phyloP scores from a whole-genome alignment of 2,888 invertebrate genomes.

The Limnephilus lunatus region DNA sequence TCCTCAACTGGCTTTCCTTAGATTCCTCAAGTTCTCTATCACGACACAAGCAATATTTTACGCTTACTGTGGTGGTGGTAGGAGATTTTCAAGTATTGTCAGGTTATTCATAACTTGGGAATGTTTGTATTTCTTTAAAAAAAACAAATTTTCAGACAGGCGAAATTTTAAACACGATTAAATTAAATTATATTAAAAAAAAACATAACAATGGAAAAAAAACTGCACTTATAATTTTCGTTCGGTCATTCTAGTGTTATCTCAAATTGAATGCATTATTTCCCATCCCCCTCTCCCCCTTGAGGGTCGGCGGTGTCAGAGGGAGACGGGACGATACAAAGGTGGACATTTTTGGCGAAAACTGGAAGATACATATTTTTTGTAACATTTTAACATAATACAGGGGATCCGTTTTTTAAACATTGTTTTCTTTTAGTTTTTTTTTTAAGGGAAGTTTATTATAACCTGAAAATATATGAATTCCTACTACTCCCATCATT shows the following conservation, averaged over 20 bases:
- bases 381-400: conserved; percentile 40
- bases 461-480: too few relatives aligned
- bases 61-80: too few relatives aligned
- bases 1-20: too few relatives aligned
- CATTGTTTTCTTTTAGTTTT: background rate
- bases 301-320: background rate
- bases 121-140: too few relatives aligned
- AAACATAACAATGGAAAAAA: background rate
- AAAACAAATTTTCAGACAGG: background rate
- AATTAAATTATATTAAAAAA: too few relatives aligned
- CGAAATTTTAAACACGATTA: background rate
- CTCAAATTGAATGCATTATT: conserved; percentile 37
- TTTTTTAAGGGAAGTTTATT: too few relatives aligned
- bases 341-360: conserved; percentile 48
- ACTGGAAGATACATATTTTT: conserved; percentile 42
- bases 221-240: background rate
- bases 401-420: conserved; percentile 7
- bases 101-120: too few relatives aligned
- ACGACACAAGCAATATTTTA: too few relatives aligned
- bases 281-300: background rate
- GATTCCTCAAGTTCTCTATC: too few relatives aligned
- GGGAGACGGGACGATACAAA: conserved; percentile 23
- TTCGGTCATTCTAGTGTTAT: conserved; percentile 33
- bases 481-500: too few relatives aligned
- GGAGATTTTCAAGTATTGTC: too few relatives aligned